Evolutionary conservation across 2,797 vertebrate species (phyloP).

Genomic region (Falco cherrug): DNA sequence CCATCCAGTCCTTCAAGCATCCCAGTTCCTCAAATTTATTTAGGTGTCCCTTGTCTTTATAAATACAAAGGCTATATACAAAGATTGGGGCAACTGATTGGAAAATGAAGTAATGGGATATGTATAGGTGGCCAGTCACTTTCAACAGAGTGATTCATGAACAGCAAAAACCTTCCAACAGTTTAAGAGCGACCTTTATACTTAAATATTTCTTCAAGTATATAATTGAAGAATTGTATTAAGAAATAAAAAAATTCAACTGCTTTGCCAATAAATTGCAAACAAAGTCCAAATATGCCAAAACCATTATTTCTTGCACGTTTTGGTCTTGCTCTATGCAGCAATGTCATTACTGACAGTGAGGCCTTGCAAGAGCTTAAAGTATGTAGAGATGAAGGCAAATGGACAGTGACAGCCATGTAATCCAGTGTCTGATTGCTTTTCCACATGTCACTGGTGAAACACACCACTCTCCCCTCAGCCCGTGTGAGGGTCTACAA

Average conservation of each 20-base stretch:
- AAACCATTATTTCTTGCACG: neutral
- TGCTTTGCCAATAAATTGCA: neutral
- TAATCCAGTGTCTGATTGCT: constrained; percentile 73
- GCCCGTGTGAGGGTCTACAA: neutral
- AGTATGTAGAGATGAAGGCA: constrained; percentile 62
- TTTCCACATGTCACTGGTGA: constrained; percentile 71
- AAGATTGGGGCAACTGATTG: neutral
- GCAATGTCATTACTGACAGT: neutral
- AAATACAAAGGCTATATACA: neutral
- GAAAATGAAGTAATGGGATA: neutral
- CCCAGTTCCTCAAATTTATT: neutral
- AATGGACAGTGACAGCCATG: constrained; percentile 75
- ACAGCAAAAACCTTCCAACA: neutral
- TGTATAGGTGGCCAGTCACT: neutral
- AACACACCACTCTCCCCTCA: constrained; percentile 56
- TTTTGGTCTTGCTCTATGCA: neutral
- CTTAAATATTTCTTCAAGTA: neutral
- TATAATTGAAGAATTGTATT: neutral
- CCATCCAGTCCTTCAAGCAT: neutral
- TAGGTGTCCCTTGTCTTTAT: neutral
- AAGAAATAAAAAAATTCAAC: neutral
- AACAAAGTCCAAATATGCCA: neutral
- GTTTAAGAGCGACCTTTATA: neutral
- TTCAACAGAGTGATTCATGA: neutral
- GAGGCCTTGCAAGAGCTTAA: constrained; percentile 35